Conservation (phyloP, 2,797 vertebrate species). For the Bryconaethiops microstoma region DNA sequence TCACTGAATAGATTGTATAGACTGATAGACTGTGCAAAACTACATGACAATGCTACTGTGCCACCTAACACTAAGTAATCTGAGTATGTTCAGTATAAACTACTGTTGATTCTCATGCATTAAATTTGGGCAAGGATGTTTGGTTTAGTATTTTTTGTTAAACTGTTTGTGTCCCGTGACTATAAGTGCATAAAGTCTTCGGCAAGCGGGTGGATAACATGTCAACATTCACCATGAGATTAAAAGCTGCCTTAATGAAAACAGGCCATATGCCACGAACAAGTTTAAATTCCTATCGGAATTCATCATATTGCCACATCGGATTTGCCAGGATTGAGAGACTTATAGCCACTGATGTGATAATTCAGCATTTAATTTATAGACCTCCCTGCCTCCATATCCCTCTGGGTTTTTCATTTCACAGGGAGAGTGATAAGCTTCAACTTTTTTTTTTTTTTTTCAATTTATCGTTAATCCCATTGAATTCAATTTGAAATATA, state of each 20-base stretch:
- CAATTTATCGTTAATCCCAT: conserved; percentile 57
- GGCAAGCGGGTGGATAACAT: neutral
- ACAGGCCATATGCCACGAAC: neutral
- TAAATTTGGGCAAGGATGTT: neutral
- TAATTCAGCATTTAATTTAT: conserved; percentile 27
- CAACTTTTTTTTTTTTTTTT: conserved; percentile 39
- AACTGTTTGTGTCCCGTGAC: neutral
- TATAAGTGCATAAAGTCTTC: neutral
- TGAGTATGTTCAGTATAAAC: neutral
- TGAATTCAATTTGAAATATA: conserved; percentile 57
- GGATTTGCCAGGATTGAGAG: conserved; percentile 14
- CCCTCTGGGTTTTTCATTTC: conserved; percentile 25
- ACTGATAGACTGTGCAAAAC: neutral
- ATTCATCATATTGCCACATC: conserved; percentile 6
- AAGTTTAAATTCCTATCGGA: conserved; percentile 7
- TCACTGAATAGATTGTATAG: neutral
- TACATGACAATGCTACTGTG: too few relatives aligned
- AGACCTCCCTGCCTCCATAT: conserved; percentile 21
- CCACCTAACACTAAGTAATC: neutral
- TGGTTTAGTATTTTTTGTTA: neutral
- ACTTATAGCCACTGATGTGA: conserved; percentile 24
- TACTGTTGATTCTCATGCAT: neutral
- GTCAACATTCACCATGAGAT: neutral
- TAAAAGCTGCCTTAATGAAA: neutral
- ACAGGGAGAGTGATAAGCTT: neutral